phyloP scores from a whole-genome alignment of 2,797 vertebrate species.

The Hephaestus fuliginosus region DNA sequence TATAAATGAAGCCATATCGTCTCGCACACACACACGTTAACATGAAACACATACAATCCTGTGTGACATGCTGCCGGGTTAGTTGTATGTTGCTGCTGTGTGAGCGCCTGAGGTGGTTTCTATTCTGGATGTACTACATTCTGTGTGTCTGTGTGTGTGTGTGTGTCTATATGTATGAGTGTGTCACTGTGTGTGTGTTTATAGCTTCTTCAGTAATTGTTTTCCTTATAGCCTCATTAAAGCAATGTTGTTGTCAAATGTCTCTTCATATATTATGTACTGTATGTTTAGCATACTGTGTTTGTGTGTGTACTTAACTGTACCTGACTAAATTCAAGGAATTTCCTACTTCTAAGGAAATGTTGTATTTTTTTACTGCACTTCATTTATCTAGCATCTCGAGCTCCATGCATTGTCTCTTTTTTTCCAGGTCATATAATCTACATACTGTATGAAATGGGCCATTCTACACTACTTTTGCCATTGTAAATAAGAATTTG shows the following conservation, averaged over 20 bases:
- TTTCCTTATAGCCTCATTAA: conserved; percentile 12
- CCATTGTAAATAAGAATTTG: too few relatives aligned
- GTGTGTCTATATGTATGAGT: conserved; percentile 4
- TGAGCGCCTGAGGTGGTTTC: conserved; percentile 52
- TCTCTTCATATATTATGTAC: background rate
- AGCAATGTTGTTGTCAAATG: background rate
- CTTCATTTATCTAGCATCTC: too few relatives aligned
- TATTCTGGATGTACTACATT: conserved; percentile 37
- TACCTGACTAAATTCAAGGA: too few relatives aligned
- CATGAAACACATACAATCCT: conserved; percentile 2
- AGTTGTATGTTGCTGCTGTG: conserved; percentile 35
- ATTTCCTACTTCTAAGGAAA: too few relatives aligned
- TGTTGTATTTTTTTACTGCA: too few relatives aligned
- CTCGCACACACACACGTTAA: conserved; percentile 19
- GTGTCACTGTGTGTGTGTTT: conserved; percentile 2
- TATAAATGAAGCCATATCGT: conserved; percentile 16
- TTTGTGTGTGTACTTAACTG: background rate
- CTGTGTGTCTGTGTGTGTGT: conserved; percentile 23
- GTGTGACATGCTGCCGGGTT: conserved; percentile 46
- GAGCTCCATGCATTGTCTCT: too few relatives aligned
- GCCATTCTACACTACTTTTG: too few relatives aligned
- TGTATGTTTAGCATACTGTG: background rate
- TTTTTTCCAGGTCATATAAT: too few relatives aligned
- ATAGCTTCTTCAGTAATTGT: background rate
- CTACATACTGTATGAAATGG: too few relatives aligned